Base-by-base conservation (phyloP, 2,113 vertebrate genomes). In the Onychorhynchus coronatus region DNA sequence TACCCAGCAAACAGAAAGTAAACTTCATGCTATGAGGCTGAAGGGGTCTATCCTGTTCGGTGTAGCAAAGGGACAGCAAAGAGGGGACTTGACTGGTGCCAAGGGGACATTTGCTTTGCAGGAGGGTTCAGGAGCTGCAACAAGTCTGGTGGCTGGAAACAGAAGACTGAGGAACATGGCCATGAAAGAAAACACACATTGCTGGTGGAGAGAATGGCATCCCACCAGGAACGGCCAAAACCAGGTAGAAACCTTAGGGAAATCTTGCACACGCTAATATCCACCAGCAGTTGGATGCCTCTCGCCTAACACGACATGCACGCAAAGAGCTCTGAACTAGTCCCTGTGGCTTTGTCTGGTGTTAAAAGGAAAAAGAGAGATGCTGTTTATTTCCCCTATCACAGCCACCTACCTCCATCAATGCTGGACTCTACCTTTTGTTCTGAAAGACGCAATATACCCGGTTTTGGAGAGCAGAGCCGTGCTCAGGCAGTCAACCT, bases 231-330 rank as follows among this genome's bases (percentile, higher is more conserved):
- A 81, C 19, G 35, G n/a, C 8, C 37, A 20, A 24, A 62, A 52
- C 31, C 10, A 9, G 30, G 22, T 28, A 22, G 49, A 55, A 88
- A n/a, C 22, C 25, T 41, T 11, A 44, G n/a, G 31, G 74, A 82
- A 79, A 88, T 14, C 4, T 67, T 3, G 0, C 14, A n/a, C 1
- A 3, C 3, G 6, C 8, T 35, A 37, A n/a, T 20, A 44, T 31
- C 33, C 20, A 52, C 27, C n/a, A 53, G 14, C 33, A 65, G 52
- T 1, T 44, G 62, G 39, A 44, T 25, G 30, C 30, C 20, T 49
- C n/a, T 70, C 33, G 17, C 39, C 30, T 61, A 0, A 3, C 33
- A 21, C 7, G 35, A 22, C 3, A 2, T 0, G 1, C 5, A 4
- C 2, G 7, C 28, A 37, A 30, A 62, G 50, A n/a, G 35, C 7